Base-by-base conservation (phyloP, 2,888 invertebrate genomes). In the Myopa tessellatipennis region DNA sequence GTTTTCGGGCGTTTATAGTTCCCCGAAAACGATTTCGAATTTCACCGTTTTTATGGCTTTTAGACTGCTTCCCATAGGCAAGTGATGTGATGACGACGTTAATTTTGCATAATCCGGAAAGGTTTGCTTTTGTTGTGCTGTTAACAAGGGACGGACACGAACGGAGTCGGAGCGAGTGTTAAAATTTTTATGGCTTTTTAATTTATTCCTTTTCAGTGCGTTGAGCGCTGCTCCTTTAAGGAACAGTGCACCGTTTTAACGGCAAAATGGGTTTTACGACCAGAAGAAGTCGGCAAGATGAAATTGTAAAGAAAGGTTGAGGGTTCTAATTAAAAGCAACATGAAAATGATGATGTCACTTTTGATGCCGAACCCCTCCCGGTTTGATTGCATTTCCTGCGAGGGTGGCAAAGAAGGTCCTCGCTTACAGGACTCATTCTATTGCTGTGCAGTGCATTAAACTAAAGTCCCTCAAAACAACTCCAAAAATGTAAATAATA, bases 31-130 rank as follows among this genome's bases (percentile, higher is more conserved):
- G n/a, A 40, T 81, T 60, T 61, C 81, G 84, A 83, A 83, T 81
- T 80, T 82, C 50, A 70, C 26, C 75, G 81, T 79, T 85, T 84
- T 83, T 84, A 85, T 76, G 83, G 82, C 78, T 69, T 75, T 80
- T 69, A 77, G 52, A n/a, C 38, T 45, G 10, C 18, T 75, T 75
- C 14, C 10, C 18, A 18, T 55, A 55, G 45, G 74, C 76, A 79
- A 77, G 76, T 73, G 77, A 26, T 26, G 26, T 26, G 26, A 69
- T 71, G 12, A 55, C 8, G 38, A 40, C n/a, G 60, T 75, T 68
- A 40, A 75, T 75, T 75, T 75, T 58, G 69, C 69, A 69, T 75
- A 75, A 75, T 68, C 55, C 69, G 16, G 38, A 16, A 38, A 55
- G 63, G 69, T 40, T 75, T 34, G 36, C 16, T 60, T 6, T 36